Base-by-base conservation (phyloP, 1,140 invertebrate genomes). In the Anthonomus grandis region DNA sequence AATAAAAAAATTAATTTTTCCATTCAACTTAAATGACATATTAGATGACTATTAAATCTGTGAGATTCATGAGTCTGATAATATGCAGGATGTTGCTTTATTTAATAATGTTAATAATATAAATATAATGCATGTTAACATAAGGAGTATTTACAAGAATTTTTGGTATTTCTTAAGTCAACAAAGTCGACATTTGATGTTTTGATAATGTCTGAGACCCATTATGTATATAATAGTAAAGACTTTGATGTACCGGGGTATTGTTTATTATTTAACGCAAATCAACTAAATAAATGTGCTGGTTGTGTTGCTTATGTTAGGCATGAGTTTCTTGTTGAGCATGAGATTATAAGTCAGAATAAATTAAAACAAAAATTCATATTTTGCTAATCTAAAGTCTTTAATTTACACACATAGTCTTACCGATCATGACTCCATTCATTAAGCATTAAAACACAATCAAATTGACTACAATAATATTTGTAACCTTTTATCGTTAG, bases 81-180 rank as follows among this genome's bases (percentile, higher is more conserved):
- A n/a, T n/a, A n/a, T n/a, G n/a, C n/a, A n/a, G n/a, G n/a, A n/a
- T n/a, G n/a, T n/a, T n/a, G n/a, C n/a, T n/a, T n/a, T n/a, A n/a
- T n/a, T n/a, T n/a, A 38, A 38, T n/a, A 12, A 4, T n/a, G 4
- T 5, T 4, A 4, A 19, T 6, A n/a, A 42, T 18, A 22, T 42
- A 22, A 42, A 18, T 22, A 42, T 42, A 42, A 42, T 42, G 21
- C 39, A 42, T 42, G 39, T 42, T n/a, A 42, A 42, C 17, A 42
- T 42, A 8, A 18, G 6, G 12, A 42, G 39, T 15, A 42, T 42
- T 22, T 42, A 42, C 22, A 42, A 18, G 21, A 42, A 42, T 19
- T 42, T 42, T 42, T 42, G 21, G 39, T 19, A 3, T 42, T 42
- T 18, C n/a, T 42, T 3, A 4, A 42, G 18, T 42, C 39, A 8